These are phyloP conservation scores for Menidia beryllina DNA, from an alignment of 2,113 vertebrate species.

Conservation along the genomic window DNA sequence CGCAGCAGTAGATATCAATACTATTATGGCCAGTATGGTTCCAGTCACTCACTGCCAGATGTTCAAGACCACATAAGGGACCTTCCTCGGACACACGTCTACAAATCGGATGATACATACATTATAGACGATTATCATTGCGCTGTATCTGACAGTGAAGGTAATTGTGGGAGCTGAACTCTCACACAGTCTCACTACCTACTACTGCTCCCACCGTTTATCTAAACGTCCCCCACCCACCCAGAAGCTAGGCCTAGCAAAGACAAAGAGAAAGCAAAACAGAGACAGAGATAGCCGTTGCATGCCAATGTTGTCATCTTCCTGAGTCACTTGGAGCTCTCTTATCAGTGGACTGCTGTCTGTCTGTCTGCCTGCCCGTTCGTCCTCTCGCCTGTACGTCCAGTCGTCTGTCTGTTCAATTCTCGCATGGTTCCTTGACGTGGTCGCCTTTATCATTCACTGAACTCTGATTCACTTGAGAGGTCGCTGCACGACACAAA, in stretches of 20 bases:
- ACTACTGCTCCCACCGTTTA: constrained; percentile 75
- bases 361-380: constrained; percentile 80
- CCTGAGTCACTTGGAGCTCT: constrained; percentile 72
- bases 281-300: constrained; percentile 77
- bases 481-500: constrained; percentile 74
- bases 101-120: constrained; percentile 97
- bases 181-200: constrained; percentile 78
- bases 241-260: constrained; percentile 78
- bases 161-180: constrained; percentile 91
- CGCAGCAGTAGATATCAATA: constrained; percentile 81
- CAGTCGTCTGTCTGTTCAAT: constrained; percentile 78
- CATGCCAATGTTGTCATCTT: constrained; percentile 80
- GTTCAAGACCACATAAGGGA: constrained; percentile 97
- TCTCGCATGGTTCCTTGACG: constrained; percentile 75
- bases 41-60: constrained; percentile 98
- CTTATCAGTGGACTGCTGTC: constrained; percentile 79
- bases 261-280: constrained; percentile 65
- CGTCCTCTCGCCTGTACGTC: constrained; percentile 72
- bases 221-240: constrained; percentile 85
- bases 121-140: constrained; percentile 98
- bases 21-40: constrained; percentile 90
- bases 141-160: constrained; percentile 99
- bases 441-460: constrained; percentile 67
- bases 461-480: constrained; percentile 69
- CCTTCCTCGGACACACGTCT: constrained; percentile 91